Base-by-base conservation (phyloP, 1,140 invertebrate genomes). In the Hestina assimilis region DNA sequence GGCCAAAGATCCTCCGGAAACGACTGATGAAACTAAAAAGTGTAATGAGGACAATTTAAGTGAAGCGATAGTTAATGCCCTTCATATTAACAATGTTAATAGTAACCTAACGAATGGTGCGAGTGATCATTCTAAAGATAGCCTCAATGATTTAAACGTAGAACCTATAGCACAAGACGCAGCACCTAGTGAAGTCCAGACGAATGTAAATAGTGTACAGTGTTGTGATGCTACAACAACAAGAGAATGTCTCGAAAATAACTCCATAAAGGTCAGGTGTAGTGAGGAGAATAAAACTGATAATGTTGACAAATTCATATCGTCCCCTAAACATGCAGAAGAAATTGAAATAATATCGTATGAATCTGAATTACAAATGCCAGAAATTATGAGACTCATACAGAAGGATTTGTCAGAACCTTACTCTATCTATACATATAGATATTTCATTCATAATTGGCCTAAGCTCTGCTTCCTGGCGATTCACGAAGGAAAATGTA, bases 381-480 rank as follows among this genome's bases (percentile, higher is more conserved):
- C 87, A 50, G 89, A 89, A 68, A 99, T 99, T 66, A 99, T 99
- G 96, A 94, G 95, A 91, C 93, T 99, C 73, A 99, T 99, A 82
- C 97, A 99, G 80, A 98, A 98, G 86, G 98, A 99, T 90, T 91
- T 99, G 62, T 99, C 98, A 59, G 98, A 99, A 92, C 98, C 98
- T 20, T 99, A 99, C 91, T 99, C 98, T 57, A 99, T 99, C 90
- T 99, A 99, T 89, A 99, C 98, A 26, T 99, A 99, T 92, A 94
- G 98, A 91, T 99, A 99, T 92, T 99, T 99, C 91, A 99, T 99
- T 87, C 97, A 99, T 87, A 99, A 99, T 89, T 99, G 98, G 98
- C 98, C 98, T 84, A 97, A 99, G 90, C 90, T 99, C 55, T 99
- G 98, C 89, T 98, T 99, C 90, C 91, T 99, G 90, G 96, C 96